A percentile compares a stretch with the other conserved stretches of the same genome.
These are phyloP conservation scores for Sebastes cheni DNA, from an alignment of 2,797 vertebrate genomes.

Conservation along the genomic window DNA sequence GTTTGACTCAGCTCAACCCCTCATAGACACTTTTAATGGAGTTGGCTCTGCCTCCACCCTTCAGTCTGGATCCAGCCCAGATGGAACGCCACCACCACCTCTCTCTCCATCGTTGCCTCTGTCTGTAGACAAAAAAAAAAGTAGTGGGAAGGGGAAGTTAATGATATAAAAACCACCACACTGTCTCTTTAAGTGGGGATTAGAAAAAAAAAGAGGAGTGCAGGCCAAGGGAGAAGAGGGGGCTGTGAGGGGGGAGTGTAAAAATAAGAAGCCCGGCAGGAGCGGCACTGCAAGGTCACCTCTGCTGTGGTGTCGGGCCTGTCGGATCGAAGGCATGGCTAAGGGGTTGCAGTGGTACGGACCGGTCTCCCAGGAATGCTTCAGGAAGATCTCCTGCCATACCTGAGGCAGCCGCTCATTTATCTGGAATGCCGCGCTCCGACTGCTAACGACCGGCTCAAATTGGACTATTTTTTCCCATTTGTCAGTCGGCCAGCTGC, in stretches of 20 bases:
- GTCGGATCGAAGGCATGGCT: slow-evolving; percentile 82
- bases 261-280: slow-evolving; percentile 84
- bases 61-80: slow-evolving; percentile 64
- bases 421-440: slow-evolving; percentile 84
- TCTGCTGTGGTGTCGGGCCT: slow-evolving; percentile 78
- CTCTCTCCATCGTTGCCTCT: slow-evolving; percentile 19
- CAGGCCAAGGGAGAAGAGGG: slow-evolving; percentile 70
- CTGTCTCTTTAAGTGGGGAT: slow-evolving; percentile 80
- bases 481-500: slow-evolving; percentile 92
- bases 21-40: slow-evolving; percentile 71
- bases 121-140: slow-evolving; percentile 45
- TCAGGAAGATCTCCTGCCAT: slow-evolving; percentile 87
- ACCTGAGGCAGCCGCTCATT: slow-evolving; percentile 89
- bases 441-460: slow-evolving; percentile 92
- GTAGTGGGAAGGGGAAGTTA: slow-evolving; percentile 48
- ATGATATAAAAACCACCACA: slow-evolving; percentile 64
- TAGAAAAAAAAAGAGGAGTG: slow-evolving; percentile 62
- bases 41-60: slow-evolving; percentile 57
- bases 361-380: slow-evolving; percentile 83
- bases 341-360: slow-evolving; percentile 78
- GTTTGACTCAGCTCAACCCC: slow-evolving; percentile 79
- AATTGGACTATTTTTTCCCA: slow-evolving; percentile 95
- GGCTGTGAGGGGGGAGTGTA: slow-evolving; percentile 73
- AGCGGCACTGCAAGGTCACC: slow-evolving; percentile 86
- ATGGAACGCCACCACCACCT: slow-evolving; percentile 38